Percentiles rank a stretch among this genome's conserved stretches.
Evolutionary conservation across 1,140 invertebrate genomes (phyloP).

Genomic region (Meloidogyne floridensis): DNA sequence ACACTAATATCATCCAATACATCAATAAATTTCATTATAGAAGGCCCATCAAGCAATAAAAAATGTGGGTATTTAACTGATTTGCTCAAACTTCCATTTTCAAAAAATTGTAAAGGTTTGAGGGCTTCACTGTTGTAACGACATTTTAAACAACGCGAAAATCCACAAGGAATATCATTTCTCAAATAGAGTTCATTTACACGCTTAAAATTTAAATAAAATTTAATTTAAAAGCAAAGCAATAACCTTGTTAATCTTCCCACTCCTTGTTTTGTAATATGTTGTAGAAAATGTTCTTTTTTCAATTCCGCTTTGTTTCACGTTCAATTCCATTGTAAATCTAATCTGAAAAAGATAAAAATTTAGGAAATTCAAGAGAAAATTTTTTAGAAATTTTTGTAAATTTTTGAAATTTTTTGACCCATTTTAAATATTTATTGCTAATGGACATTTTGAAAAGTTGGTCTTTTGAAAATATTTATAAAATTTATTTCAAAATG

Average conservation of each 20-base stretch:
- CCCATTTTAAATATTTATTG: too few species aligned
- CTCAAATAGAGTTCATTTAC: conserved; percentile 46
- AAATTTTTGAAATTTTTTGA: too few species aligned
- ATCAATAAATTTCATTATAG: conserved; percentile 48
- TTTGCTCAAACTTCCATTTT: conserved; percentile 27
- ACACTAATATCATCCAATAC: conserved; percentile 26
- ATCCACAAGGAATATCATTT: conserved; percentile 44
- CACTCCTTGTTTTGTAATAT: conserved; percentile 35
- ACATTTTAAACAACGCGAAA: conserved; percentile 30
- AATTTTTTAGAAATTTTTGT: too few species aligned
- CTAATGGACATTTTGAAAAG: too few species aligned
- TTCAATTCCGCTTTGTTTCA: conserved; percentile 33
- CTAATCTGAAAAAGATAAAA: neutral
- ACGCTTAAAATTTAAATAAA: conserved; percentile 29
- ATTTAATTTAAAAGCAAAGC: neutral
- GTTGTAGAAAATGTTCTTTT: conserved; percentile 25
- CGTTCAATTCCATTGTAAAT: conserved; percentile 27
- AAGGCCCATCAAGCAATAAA: conserved; percentile 38
- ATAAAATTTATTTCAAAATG: too few species aligned
- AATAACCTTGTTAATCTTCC: conserved; percentile 39
- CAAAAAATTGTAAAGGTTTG: conserved; percentile 25
- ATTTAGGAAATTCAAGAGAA: too few species aligned
- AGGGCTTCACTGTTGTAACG: conserved; percentile 1
- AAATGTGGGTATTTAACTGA: conserved; percentile 27
- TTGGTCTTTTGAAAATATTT: too few species aligned